Percentiles rank a stretch among this genome's conserved stretches.
phyloP scores from a whole-genome alignment of 2,888 invertebrate species.

The Emmelina monodactyla region DNA sequence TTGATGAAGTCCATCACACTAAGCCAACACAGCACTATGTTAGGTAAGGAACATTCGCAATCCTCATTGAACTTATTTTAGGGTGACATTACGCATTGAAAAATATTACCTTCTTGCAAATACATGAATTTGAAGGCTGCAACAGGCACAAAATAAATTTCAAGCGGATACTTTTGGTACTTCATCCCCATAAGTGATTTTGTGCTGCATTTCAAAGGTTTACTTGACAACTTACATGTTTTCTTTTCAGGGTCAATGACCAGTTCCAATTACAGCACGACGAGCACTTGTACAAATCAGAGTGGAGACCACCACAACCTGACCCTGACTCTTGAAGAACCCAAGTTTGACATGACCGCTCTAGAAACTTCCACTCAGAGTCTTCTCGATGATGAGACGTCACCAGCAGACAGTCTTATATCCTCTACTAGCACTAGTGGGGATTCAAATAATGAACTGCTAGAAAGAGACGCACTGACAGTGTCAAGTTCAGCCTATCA shows the following conservation, averaged over 20 bases:
- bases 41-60: conserved; percentile 50
- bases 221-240: background rate
- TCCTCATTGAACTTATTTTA: too few relatives aligned
- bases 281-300: conserved; percentile 57
- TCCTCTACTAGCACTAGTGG: conserved; percentile 69
- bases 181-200: too few relatives aligned
- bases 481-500: conserved; percentile 54
- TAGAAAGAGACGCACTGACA: conserved; percentile 52
- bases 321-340: conserved; percentile 73
- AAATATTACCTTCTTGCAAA: too few relatives aligned
- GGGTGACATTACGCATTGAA: too few relatives aligned
- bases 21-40: conserved; percentile 54
- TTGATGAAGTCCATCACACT: conserved; percentile 56
- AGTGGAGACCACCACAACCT: conserved; percentile 60
- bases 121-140: too few relatives aligned
- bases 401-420: conserved; percentile 81
- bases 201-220: too few relatives aligned
- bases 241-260: conserved; percentile 50
- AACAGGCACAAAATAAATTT: too few relatives aligned
- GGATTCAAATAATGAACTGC: conserved; percentile 65
- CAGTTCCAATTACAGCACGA: conserved; percentile 60
- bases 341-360: conserved; percentile 79
- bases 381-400: conserved; percentile 82
- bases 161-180: too few relatives aligned
- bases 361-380: conserved; percentile 72